A percentile compares a stretch with the other conserved stretches of the same genome.
phyloP scores from a whole-genome alignment of 1,140 invertebrate species.

The Microplitis mediator region DNA sequence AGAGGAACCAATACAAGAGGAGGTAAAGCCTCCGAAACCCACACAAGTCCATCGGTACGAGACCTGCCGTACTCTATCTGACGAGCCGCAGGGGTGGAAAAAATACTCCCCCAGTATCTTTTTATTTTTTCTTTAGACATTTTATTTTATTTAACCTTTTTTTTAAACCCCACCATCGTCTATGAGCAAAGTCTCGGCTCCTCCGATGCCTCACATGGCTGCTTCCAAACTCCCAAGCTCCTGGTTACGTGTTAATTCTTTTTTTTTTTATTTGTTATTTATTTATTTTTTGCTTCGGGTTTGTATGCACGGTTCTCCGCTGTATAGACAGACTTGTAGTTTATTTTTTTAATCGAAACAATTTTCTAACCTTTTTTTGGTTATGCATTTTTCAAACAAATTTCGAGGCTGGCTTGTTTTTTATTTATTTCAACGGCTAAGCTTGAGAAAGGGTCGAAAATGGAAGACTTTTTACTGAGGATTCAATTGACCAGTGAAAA shows the following conservation, averaged over 20 bases:
- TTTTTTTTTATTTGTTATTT: conserved; percentile 8
- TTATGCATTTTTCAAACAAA: no score
- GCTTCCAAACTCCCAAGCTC: conserved; percentile 11
- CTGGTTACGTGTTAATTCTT: conserved; percentile 13
- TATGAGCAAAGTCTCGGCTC: not conserved
- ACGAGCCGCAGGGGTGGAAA: conserved; percentile 21
- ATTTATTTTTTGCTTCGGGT: not conserved
- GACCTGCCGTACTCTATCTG: not conserved
- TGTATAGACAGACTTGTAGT: no score
- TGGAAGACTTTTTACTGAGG: no score
- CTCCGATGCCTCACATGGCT: not conserved
- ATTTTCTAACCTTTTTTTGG: no score
- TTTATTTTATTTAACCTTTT: not conserved
- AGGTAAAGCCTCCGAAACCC: conserved; percentile 8
- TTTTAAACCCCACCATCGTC: conserved; percentile 4
- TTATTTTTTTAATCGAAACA: no score
- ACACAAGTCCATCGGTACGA: conserved; percentile 6
- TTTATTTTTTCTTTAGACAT: not conserved
- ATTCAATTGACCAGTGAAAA: no score
- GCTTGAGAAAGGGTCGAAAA: no score
- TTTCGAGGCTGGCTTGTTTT: no score
- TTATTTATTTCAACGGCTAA: no score
- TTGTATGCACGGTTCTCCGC: no score
- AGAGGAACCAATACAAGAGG: not conserved
- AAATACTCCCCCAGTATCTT: not conserved